A percentile compares a stretch with the other conserved stretches of the same genome.
Conservation (phyloP, 2,888 invertebrate genomes). For the Scaptomyza cyrtandrae region DNA sequence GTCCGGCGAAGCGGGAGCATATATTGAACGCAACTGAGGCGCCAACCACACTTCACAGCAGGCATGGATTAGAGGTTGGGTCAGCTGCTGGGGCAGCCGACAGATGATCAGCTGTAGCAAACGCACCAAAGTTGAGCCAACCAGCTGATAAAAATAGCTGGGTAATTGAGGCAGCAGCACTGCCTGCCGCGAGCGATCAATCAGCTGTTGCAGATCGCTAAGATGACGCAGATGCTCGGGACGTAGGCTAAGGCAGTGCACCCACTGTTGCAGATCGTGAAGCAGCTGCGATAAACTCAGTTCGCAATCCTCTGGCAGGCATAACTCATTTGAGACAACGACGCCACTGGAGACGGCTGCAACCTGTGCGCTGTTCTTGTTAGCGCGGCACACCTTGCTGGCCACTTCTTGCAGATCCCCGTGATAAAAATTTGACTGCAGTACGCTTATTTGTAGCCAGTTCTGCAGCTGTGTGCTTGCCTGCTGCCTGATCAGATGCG, state of each 20-base stretch:
- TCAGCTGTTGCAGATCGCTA: constrained; percentile 46
- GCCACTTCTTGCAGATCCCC: constrained; percentile 70
- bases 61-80: constrained; percentile 54
- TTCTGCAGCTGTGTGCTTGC: constrained; percentile 85
- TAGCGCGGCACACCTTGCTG: constrained; percentile 69
- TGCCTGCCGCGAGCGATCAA: constrained; percentile 58
- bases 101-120: constrained; percentile 81
- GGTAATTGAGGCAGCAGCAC: constrained; percentile 75
- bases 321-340: constrained; percentile 43
- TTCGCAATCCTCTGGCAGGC: constrained; percentile 19
- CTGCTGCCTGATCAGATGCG: constrained; percentile 85
- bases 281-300: constrained; percentile 74
- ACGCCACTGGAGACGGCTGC: neutral
- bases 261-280: constrained; percentile 79
- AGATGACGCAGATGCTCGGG: constrained; percentile 64
- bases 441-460: constrained; percentile 86
- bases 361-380: constrained; percentile 50
- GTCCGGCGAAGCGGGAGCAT: constrained; percentile 31
- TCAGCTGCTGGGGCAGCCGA: constrained; percentile 64
- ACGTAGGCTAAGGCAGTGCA: constrained; percentile 75
- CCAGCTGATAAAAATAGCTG: constrained; percentile 73
- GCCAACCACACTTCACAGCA: constrained; percentile 62
- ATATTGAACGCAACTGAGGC: constrained; percentile 24
- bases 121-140: constrained; percentile 73
- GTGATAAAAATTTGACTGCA: constrained; percentile 69